Evolutionary conservation across 1,140 invertebrate genomes (phyloP).

Genomic region (Idris sp.): DNA sequence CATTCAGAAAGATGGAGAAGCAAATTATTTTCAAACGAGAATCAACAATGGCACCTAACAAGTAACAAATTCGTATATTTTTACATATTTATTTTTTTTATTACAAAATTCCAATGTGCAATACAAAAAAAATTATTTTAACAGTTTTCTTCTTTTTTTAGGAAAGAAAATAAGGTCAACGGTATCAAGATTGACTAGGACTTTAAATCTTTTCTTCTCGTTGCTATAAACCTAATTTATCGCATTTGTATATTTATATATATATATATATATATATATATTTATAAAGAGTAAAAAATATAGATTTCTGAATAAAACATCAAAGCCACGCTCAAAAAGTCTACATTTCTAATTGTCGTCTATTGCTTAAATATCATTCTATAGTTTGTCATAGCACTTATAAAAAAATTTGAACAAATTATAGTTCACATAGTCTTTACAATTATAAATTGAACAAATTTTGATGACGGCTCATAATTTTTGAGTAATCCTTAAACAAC

Average conservation of each 20-base stretch:
- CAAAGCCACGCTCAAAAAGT: slow-evolving; percentile 46
- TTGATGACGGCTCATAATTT: neutral
- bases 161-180: slow-evolving; percentile 37
- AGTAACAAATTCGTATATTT: slow-evolving; percentile 12
- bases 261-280: too few relatives aligned
- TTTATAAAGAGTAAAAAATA: slow-evolving; percentile 59
- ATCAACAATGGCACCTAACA: slow-evolving; percentile 13
- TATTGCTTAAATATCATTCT: slow-evolving; percentile 27
- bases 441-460: slow-evolving; percentile 1
- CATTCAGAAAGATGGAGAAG: slow-evolving; percentile 68
- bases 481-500: neutral
- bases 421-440: neutral
- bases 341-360: slow-evolving; percentile 31
- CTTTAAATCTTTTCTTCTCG: slow-evolving; percentile 41
- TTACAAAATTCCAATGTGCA: slow-evolving; percentile 20
- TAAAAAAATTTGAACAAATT: slow-evolving; percentile 6
- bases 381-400: slow-evolving; percentile 11
- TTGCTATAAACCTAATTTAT: slow-evolving; percentile 50
- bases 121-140: slow-evolving; percentile 13
- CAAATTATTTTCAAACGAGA: slow-evolving; percentile 58
- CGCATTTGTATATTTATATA: slow-evolving; percentile 53
- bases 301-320: slow-evolving; percentile 58
- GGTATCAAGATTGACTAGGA: slow-evolving; percentile 56
- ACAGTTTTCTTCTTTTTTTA: slow-evolving; percentile 30
- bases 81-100: too few relatives aligned